Conservation (phyloP, 2,888 invertebrate genomes). For the Cybosia mesomella region DNA sequence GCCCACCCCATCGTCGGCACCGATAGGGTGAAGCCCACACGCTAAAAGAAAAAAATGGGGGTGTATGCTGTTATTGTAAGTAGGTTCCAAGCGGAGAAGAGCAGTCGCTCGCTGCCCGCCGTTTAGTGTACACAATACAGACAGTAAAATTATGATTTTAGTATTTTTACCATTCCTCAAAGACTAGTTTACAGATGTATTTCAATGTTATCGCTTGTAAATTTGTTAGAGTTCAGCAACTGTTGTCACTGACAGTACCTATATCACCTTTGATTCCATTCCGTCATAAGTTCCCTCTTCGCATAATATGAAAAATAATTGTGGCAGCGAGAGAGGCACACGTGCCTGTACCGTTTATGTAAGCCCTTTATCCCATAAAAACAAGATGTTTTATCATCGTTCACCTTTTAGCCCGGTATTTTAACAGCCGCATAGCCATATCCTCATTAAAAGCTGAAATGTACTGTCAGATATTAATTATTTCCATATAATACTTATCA, state of each 20-base stretch:
- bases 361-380: slow-evolving; percentile 6
- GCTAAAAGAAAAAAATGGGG: no score
- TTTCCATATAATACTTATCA: slow-evolving; percentile 1
- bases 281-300: background rate
- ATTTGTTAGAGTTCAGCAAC: background rate
- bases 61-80: no score
- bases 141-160: no score
- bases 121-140: no score
- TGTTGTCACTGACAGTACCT: background rate
- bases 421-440: background rate
- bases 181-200: no score
- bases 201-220: background rate
- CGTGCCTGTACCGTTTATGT: background rate
- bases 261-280: background rate
- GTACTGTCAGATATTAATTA: background rate
- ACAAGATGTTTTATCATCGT: background rate
- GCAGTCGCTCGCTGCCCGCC: no score
- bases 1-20: no score
- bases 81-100: no score
- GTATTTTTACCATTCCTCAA: no score
- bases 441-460: background rate
- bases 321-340: background rate
- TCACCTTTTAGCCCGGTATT: background rate
- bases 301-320: background rate
- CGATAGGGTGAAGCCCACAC: no score